Evolutionary conservation across 2,113 vertebrate genomes (phyloP).

Genomic region (Burhinus oedicnemus): DNA sequence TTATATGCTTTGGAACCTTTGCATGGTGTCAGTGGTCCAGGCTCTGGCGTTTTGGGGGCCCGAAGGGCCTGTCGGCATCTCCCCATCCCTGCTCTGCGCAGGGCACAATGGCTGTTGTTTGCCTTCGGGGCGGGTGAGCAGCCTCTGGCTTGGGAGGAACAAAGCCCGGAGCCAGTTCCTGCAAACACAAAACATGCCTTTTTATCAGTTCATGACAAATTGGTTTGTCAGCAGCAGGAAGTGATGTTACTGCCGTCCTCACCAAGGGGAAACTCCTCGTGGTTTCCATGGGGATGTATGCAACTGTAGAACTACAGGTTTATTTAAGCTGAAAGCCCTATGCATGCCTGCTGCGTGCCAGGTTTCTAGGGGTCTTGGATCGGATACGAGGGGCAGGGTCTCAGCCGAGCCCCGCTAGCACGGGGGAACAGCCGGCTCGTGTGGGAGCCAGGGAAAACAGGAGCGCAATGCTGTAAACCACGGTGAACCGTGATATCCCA

Average conservation of each 20-base stretch:
- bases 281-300: conserved; percentile 74
- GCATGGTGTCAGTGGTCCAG: background rate
- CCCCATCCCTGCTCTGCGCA: background rate
- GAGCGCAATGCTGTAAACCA: background rate
- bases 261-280: conserved; percentile 80
- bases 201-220: conserved; percentile 74
- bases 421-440: accelerated
- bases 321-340: conserved; percentile 63
- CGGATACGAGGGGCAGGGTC: background rate
- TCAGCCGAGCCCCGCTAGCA: background rate
- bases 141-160: conserved; percentile 58
- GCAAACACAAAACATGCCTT: conserved; percentile 6
- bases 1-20: background rate
- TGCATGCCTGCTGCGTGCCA: background rate
- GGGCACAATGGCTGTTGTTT: conserved; percentile 42
- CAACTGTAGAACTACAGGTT: conserved; percentile 47
- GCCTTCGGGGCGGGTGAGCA: conserved; percentile 51
- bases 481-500: background rate
- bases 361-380: background rate
- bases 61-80: accelerated
- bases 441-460: background rate
- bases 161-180: conserved; percentile 53
- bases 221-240: conserved; percentile 84
- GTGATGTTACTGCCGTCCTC: conserved; percentile 76
- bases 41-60: background rate